These are phyloP conservation scores for Wasmannia auropunctata DNA, from an alignment of 1,140 invertebrate species.

Conservation along the genomic window DNA sequence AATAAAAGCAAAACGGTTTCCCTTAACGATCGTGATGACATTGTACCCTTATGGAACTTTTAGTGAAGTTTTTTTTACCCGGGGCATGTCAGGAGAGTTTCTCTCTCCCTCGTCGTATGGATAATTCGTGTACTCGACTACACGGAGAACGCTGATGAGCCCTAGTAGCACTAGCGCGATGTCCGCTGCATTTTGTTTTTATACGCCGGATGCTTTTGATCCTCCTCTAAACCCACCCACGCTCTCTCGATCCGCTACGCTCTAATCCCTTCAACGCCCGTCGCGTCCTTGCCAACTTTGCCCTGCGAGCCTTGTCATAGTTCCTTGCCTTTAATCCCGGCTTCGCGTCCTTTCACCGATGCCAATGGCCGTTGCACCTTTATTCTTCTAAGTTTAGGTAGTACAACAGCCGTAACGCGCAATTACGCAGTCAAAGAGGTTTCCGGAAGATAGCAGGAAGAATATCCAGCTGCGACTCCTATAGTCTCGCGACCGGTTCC, in stretches of 20 bases:
- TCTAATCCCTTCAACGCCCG: constrained; percentile 52
- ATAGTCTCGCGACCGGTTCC: background rate
- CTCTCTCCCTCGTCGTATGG: constrained; percentile 11
- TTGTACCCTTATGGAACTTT: constrained; percentile 7
- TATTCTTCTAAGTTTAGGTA: constrained; percentile 47
- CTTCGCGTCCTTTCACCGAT: constrained; percentile 23
- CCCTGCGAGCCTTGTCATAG: constrained; percentile 28
- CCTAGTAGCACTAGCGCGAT: background rate
- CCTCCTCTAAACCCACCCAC: constrained; percentile 36
- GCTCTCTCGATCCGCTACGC: constrained; percentile 4
- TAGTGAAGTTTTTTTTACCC: constrained; percentile 28
- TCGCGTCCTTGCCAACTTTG: constrained; percentile 39
- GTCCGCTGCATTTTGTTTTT: constrained; percentile 46
- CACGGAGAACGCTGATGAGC: constrained; percentile 47
- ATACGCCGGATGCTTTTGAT: constrained; percentile 45
- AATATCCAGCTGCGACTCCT: constrained; percentile 23
- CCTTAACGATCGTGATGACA: constrained; percentile 33
- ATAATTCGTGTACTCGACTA: constrained; percentile 55
- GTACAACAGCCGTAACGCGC: constrained; percentile 25
- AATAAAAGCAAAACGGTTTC: background rate
- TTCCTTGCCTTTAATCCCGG: constrained; percentile 51
- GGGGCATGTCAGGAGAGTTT: background rate
- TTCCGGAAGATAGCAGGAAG: background rate
- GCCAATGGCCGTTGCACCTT: constrained; percentile 41
- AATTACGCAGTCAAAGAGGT: constrained; percentile 51